Evolutionary conservation across 2,797 vertebrate genomes (phyloP).

Genomic region (Poecilia picta): DNA sequence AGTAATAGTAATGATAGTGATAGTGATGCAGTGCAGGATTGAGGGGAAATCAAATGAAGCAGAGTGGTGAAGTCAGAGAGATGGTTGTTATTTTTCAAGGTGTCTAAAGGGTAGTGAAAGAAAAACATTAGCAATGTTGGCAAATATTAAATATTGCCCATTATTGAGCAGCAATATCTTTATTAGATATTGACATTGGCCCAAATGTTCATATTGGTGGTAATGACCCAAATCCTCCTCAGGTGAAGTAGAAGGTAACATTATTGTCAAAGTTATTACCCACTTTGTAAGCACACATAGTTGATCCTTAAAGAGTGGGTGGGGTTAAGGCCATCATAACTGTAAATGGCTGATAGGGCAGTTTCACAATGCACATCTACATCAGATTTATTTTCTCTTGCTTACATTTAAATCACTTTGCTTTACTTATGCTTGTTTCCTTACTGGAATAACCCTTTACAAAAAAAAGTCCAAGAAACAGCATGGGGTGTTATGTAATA

Average conservation of each 20-base stretch:
- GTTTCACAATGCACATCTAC: neutral
- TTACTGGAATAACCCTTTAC: neutral
- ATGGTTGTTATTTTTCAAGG: too few species aligned
- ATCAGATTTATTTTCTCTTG: neutral
- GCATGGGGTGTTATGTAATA: conserved; percentile 50
- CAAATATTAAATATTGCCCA: too few species aligned
- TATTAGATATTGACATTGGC: too few species aligned
- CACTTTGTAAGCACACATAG: neutral
- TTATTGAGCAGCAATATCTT: too few species aligned
- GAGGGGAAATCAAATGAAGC: too few species aligned
- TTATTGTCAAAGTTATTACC: neutral
- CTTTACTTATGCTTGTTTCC: neutral
- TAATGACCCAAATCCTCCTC: too few species aligned
- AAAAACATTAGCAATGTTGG: too few species aligned
- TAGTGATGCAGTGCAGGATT: too few species aligned
- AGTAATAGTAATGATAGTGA: too few species aligned
- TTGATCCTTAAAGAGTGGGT: neutral
- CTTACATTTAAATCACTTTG: neutral
- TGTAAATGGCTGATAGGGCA: neutral
- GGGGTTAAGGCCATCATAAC: neutral
- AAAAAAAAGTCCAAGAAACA: conserved; percentile 35
- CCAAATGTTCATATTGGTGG: too few species aligned
- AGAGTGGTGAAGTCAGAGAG: too few species aligned
- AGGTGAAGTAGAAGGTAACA: neutral
- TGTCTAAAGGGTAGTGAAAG: too few species aligned